These are phyloP conservation scores for Ceratosolen solmsi DNA, from an alignment of 1,140 invertebrate species.

Conservation along the genomic window DNA sequence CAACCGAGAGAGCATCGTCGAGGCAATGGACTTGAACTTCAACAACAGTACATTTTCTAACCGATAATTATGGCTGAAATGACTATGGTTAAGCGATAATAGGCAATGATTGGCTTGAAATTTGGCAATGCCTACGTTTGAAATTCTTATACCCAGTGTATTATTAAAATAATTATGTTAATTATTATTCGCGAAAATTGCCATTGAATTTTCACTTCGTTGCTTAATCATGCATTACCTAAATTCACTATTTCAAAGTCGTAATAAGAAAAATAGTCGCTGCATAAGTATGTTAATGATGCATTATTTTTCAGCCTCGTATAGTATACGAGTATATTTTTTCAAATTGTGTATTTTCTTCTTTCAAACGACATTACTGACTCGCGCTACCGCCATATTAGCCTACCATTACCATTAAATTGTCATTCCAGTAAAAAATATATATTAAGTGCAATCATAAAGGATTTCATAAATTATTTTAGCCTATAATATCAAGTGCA, in stretches of 20 bases:
- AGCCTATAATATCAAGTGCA: background rate
- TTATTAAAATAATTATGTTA: conserved; percentile 4
- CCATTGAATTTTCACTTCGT: background rate
- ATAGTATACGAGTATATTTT: too few species aligned
- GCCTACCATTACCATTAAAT: background rate
- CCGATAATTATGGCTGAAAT: background rate
- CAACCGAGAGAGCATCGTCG: too few species aligned
- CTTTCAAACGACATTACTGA: too few species aligned
- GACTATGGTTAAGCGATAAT: background rate
- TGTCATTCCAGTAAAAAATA: background rate
- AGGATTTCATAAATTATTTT: background rate
- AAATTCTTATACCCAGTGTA: background rate
- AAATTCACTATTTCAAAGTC: background rate
- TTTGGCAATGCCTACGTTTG: background rate
- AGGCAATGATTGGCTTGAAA: background rate
- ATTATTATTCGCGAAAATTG: background rate
- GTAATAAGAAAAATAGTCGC: background rate
- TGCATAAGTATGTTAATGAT: background rate
- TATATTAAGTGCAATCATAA: background rate
- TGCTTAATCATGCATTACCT: background rate
- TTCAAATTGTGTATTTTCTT: too few species aligned
- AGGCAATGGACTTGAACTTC: background rate
- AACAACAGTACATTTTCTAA: background rate
- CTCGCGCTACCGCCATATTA: background rate
- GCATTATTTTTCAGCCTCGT: background rate